Evolutionary conservation across 2,113 vertebrate species (phyloP), one percentile per base, ranked within the genome.

Genomic region (Triplophysa dalaica): DNA sequence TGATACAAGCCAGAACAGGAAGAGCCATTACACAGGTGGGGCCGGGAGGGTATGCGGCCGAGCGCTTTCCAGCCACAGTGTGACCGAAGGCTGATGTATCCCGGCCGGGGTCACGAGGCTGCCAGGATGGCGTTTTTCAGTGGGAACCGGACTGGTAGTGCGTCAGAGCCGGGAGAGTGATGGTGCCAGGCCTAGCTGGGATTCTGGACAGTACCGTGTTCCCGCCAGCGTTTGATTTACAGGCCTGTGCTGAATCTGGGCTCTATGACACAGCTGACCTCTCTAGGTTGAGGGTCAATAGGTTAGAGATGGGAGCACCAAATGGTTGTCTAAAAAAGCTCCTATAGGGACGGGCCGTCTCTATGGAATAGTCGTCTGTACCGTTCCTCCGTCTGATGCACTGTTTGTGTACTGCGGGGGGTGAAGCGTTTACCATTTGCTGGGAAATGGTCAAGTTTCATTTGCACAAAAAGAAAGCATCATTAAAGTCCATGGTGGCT

Each of bases 141-240:
- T 92, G 92, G 91, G 90, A 93, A 91, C 87, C 86, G 85, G 85
- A 81, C 84, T 76, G 43, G 81, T 68, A 43, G 79, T 92, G 86
- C 90, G 91, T 93, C 91, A 92, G 75, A 87, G 87, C 22, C 22
- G 63, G 22, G 65, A 88, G 90, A 92, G 87, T 83, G 90, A 89
- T 89, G 90, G 89, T 89, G 88, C 91, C 89, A 85, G 90, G 85
- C 85, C 74, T 81, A 87, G 88, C 91, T 93, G 92, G 86, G 92
- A 93, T 85, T 79, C 76, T 56, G 72, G 80, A 82, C 80, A 58
- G 75, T 17, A 65, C 76, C 50, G 56, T 64, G 87, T 93, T 93
- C 92, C 91, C 92, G 92, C 87, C 81, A 87, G 84, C 80, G 9
- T 80, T 75, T 91, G 92, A 93, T 93, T 93, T 92, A 93, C 85